Percentiles rank a stretch among this genome's conserved stretches.
Conservation (phyloP, 1,140 invertebrate genomes). For the Elymnias hypermnestra region DNA sequence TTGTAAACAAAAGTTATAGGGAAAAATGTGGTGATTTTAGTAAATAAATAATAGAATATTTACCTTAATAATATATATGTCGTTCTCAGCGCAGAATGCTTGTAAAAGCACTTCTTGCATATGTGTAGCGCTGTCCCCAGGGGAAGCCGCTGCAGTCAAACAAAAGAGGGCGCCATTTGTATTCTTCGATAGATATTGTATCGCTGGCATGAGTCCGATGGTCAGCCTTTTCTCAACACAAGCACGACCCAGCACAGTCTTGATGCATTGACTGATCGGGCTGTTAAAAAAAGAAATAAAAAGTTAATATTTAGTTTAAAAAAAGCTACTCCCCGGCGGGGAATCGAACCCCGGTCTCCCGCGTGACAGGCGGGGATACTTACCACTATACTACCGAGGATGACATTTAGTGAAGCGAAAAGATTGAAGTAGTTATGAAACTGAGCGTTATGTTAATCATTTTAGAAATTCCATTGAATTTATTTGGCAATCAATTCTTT, state of each 20-base stretch:
- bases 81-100: conserved; percentile 82
- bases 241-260: conserved; percentile 76
- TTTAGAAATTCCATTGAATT: too few relatives aligned
- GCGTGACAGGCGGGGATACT: conserved; percentile 39
- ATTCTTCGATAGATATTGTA: conserved; percentile 77
- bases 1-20: too few relatives aligned
- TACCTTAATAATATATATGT: conserved; percentile 82
- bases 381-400: conserved; percentile 40
- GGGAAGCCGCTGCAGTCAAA: conserved; percentile 77
- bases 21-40: too few relatives aligned
- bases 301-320: too few relatives aligned
- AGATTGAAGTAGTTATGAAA: too few relatives aligned
- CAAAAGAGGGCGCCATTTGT: conserved; percentile 80
- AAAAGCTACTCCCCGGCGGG: conserved; percentile 30
- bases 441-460: too few relatives aligned
- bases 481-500: too few relatives aligned
- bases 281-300: conserved; percentile 42
- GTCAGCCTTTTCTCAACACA: conserved; percentile 78
- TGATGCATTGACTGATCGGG: conserved; percentile 74
- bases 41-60: too few relatives aligned
- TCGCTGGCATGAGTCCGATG: conserved; percentile 78
- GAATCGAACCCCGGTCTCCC: conserved; percentile 38
- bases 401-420: too few relatives aligned
- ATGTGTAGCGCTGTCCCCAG: conserved; percentile 80
- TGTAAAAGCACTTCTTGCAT: conserved; percentile 83